phyloP scores from a whole-genome alignment of 2,113 vertebrate species.

The Protobothrops mucrosquamatus region DNA sequence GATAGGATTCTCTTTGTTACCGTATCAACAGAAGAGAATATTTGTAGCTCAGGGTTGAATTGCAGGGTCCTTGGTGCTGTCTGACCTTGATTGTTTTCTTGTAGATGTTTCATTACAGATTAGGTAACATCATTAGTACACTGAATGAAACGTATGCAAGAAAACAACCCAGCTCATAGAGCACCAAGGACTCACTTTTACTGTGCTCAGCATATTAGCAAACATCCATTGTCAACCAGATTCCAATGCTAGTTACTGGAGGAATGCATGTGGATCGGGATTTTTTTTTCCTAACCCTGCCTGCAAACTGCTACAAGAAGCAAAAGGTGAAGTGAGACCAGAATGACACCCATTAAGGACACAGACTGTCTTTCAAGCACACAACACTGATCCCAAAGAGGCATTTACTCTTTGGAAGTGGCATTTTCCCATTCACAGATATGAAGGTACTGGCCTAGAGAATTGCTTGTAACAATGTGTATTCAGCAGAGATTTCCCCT shows the following conservation, averaged over 20 bases:
- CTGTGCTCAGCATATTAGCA: background rate
- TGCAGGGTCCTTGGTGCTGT: too few relatives aligned
- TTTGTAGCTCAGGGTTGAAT: too few relatives aligned
- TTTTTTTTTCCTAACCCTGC: background rate
- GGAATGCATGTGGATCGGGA: background rate
- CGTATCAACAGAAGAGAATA: background rate
- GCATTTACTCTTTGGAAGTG: background rate
- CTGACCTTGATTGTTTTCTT: too few relatives aligned
- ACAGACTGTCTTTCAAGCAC: background rate
- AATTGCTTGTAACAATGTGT: background rate
- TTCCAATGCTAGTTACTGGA: background rate
- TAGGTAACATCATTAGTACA: too few relatives aligned
- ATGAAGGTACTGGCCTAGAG: background rate
- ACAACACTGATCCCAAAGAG: background rate
- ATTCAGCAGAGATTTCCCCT: background rate
- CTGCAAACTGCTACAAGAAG: background rate
- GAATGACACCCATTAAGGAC: background rate
- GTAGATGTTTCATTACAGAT: too few relatives aligned
- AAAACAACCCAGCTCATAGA: too few relatives aligned
- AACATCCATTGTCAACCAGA: background rate
- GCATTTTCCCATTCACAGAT: background rate
- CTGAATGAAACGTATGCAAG: too few relatives aligned
- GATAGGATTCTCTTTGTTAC: background rate
- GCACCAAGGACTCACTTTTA: background rate
- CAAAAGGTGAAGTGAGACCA: background rate